Evolutionary conservation across 2,113 vertebrate genomes (phyloP).

Genomic region (Tragelaphus scriptus): DNA sequence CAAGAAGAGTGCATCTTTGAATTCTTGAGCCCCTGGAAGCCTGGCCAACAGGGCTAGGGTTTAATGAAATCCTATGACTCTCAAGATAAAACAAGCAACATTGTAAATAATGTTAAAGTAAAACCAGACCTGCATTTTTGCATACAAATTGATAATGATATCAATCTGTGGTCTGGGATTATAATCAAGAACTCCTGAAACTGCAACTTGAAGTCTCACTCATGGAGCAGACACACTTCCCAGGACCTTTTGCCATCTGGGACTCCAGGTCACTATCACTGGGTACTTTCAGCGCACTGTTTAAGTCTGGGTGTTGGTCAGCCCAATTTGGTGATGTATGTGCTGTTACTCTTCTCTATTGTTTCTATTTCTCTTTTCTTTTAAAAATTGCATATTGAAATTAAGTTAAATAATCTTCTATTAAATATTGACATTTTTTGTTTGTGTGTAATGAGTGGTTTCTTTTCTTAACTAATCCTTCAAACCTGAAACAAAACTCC

Average conservation of each 20-base stretch:
- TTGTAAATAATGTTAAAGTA: background rate
- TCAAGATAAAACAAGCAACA: background rate
- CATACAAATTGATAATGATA: background rate
- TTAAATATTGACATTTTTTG: background rate
- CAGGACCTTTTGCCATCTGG: fast-evolving
- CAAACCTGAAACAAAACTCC: background rate
- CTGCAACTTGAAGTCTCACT: background rate
- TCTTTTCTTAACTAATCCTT: background rate
- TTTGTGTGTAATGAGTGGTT: background rate
- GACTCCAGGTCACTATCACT: background rate
- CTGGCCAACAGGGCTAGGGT: background rate
- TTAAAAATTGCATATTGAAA: background rate
- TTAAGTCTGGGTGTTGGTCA: background rate
- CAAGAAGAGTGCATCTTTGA: background rate
- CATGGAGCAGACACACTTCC: background rate
- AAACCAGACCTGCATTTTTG: background rate
- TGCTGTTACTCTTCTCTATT: background rate
- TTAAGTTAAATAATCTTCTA: background rate
- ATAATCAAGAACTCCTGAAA: background rate
- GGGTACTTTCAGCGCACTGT: background rate
- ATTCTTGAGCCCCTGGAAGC: background rate
- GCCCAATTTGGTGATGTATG: background rate
- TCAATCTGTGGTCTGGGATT: background rate
- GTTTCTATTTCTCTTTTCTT: background rate
- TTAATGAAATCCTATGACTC: background rate